These are phyloP conservation scores for Dinocampus coccinellae DNA, from an alignment of 2,888 invertebrate species.

Conservation along the genomic window DNA sequence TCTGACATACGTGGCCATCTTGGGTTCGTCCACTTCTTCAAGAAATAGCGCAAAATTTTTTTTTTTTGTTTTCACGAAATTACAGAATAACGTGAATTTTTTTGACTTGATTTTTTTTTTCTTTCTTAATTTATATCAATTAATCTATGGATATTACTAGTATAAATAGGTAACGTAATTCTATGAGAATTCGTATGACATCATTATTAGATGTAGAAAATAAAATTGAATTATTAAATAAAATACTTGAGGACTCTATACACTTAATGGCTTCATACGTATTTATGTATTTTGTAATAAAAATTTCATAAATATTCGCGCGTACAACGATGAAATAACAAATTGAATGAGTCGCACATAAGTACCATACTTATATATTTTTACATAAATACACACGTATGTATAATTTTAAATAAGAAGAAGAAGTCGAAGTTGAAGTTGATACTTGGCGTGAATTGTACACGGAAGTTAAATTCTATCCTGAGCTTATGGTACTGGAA, in stretches of 20 bases:
- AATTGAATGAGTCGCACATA: neutral
- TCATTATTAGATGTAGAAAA: neutral
- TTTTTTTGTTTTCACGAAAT: neutral
- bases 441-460: neutral
- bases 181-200: neutral
- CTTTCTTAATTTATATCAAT: neutral
- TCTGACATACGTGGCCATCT: conserved; percentile 29
- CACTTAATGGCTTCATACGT: neutral
- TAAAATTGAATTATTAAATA: neutral
- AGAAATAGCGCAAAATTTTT: conserved; percentile 16
- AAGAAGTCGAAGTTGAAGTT: neutral
- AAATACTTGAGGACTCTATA: neutral
- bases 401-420: neutral
- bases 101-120: neutral
- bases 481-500: too few relatives aligned
- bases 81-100: too few relatives aligned
- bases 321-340: neutral
- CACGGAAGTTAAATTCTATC: conserved; percentile 11
- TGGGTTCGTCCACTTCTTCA: conserved; percentile 21
- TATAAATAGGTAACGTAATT: neutral
- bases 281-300: neutral
- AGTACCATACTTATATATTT: neutral
- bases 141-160: neutral
- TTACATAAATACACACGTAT: neutral
- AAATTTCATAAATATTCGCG: neutral